A percentile compares a stretch with the other conserved stretches of the same genome.
Conservation (phyloP, 2,888 invertebrate genomes). For the Deroplatys truncata region DNA sequence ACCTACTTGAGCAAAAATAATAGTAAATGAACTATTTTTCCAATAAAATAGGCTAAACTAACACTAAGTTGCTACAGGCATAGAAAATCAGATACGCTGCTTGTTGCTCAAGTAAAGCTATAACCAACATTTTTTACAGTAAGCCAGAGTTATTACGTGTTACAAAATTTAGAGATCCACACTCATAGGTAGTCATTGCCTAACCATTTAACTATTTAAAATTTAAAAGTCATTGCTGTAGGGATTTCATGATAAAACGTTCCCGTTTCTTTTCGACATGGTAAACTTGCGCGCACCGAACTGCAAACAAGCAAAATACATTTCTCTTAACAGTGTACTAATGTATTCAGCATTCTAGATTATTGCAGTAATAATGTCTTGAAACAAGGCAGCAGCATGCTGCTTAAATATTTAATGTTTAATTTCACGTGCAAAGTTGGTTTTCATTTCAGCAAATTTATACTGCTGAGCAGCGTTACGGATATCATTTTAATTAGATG, state of each 20-base stretch:
- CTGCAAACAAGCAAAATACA: neutral
- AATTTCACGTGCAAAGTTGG: neutral
- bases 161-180: too few species aligned
- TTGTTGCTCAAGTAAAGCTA: too few species aligned
- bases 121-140: too few species aligned
- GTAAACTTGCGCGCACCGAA: neutral
- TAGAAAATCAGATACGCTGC: too few species aligned
- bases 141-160: too few species aligned
- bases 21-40: too few species aligned
- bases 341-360: neutral
- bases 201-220: too few species aligned
- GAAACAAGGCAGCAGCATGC: neutral
- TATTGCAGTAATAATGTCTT: neutral
- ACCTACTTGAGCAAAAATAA: too few species aligned
- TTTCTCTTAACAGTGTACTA: neutral
- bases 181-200: too few species aligned
- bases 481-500: neutral
- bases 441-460: neutral
- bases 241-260: neutral
- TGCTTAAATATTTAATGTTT: neutral
- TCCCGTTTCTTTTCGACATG: neutral
- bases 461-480: neutral
- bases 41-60: too few species aligned
- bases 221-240: neutral
- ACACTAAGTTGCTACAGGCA: too few species aligned